Evolutionary conservation across 2,113 vertebrate species (phyloP).

Genomic region (Cochlearius cochlearius): DNA sequence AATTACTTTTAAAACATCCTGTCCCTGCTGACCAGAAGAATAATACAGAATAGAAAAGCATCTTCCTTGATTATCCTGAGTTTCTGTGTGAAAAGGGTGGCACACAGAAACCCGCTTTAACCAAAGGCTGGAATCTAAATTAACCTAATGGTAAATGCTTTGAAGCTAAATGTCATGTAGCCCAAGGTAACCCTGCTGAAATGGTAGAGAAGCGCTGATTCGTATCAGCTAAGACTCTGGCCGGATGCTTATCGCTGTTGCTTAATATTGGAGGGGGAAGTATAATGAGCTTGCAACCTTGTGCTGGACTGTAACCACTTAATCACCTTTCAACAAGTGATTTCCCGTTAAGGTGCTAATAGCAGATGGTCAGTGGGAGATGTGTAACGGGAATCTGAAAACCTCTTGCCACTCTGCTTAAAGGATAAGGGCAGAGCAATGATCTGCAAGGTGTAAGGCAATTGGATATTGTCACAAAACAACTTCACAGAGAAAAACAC

Average conservation of each 20-base stretch:
- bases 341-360: neutral
- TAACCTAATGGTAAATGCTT: neutral
- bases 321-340: slow-evolving; percentile 39
- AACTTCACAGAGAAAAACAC: neutral
- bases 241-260: neutral
- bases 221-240: neutral
- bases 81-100: neutral
- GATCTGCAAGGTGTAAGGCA: slow-evolving; percentile 2
- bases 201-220: neutral
- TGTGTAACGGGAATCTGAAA: neutral
- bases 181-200: neutral
- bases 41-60: neutral
- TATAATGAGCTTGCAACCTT: slow-evolving; percentile 13
- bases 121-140: neutral
- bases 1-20: neutral
- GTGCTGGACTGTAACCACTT: neutral
- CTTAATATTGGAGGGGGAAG: neutral
- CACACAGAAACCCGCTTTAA: neutral
- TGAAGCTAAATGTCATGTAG: neutral
- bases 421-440: neutral
- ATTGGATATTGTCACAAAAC: neutral
- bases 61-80: neutral
- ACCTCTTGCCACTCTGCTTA: neutral
- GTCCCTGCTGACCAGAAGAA: neutral
- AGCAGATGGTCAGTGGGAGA: neutral